Conservation (phyloP, 2,797 vertebrate species). For the Xyrichtys novacula region DNA sequence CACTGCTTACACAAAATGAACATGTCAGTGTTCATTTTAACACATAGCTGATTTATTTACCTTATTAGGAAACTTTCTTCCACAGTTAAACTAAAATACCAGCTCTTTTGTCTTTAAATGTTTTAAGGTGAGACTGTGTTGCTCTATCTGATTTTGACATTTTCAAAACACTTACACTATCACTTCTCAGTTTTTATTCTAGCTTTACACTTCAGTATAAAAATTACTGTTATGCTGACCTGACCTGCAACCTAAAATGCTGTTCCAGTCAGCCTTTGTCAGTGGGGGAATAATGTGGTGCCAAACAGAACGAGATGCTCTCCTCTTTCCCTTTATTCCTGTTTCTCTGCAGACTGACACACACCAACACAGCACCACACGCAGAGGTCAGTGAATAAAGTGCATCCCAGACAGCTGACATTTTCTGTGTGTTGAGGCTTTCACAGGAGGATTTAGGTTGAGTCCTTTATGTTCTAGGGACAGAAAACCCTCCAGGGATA, state of each 20-base stretch:
- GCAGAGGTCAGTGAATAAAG: conserved; percentile 59
- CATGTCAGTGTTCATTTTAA: no score
- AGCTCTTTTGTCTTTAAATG: no score
- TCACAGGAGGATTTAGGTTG: conserved; percentile 43
- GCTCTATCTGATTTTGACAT: not conserved
- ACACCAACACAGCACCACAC: conserved; percentile 17
- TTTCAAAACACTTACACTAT: not conserved
- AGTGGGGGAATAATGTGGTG: conserved; percentile 3
- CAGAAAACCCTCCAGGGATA: conserved; percentile 29
- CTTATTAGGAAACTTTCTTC: no score
- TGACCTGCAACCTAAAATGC: conserved; percentile 2
- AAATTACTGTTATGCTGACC: not conserved
- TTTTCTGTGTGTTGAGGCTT: conserved; percentile 57
- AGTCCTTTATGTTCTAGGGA: conserved; percentile 35
- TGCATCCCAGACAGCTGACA: conserved; percentile 61
- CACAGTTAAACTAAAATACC: no score
- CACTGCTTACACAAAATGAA: no score
- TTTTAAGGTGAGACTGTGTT: not conserved
- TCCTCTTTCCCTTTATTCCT: not conserved
- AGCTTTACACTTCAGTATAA: no score
- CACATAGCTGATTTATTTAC: no score
- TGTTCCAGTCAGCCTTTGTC: conserved; percentile 13
- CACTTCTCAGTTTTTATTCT: not conserved
- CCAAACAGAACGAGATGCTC: conserved; percentile 1
- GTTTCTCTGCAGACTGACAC: not conserved